phyloP scores from a whole-genome alignment of 1,140 invertebrate species.

The Drosophila pruinosa region DNA sequence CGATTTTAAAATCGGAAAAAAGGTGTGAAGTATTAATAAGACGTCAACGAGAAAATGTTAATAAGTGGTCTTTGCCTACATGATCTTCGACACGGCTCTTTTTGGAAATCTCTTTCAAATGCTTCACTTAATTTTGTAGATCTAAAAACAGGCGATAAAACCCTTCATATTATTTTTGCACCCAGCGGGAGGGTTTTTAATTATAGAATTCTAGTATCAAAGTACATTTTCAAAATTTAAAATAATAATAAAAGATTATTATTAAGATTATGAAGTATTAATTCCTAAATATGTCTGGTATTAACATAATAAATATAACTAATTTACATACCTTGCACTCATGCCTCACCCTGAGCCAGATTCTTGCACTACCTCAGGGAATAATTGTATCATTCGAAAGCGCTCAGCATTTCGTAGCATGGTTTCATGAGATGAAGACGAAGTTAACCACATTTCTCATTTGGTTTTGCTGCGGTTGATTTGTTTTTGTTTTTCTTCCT shows the following conservation, averaged over 20 bases:
- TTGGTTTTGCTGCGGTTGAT: constrained; percentile 38
- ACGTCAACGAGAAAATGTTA: constrained; percentile 79
- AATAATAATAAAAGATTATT: too few relatives aligned
- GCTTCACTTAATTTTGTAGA: constrained; percentile 39
- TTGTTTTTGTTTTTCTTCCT: constrained; percentile 22
- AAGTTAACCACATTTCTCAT: constrained; percentile 69
- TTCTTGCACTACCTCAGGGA: constrained; percentile 28
- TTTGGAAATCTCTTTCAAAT: constrained; percentile 29
- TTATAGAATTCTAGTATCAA: too few relatives aligned
- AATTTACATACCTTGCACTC: constrained; percentile 57
- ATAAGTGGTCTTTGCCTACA: constrained; percentile 58
- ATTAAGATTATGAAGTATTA: neutral
- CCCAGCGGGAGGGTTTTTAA: neutral
- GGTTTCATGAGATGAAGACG: neutral
- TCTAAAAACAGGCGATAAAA: neutral
- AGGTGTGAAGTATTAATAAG: constrained; percentile 82
- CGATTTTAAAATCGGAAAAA: constrained; percentile 68
- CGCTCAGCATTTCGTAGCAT: constrained; percentile 47
- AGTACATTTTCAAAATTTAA: neutral
- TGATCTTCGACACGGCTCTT: constrained; percentile 35
- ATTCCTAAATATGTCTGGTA: neutral
- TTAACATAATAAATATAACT: constrained; percentile 14
- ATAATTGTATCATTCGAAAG: constrained; percentile 38
- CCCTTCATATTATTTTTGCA: constrained; percentile 13
- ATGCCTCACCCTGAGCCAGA: constrained; percentile 1